phyloP scores from a whole-genome alignment of 2,888 invertebrate genomes.

The Acleris sparsana region DNA sequence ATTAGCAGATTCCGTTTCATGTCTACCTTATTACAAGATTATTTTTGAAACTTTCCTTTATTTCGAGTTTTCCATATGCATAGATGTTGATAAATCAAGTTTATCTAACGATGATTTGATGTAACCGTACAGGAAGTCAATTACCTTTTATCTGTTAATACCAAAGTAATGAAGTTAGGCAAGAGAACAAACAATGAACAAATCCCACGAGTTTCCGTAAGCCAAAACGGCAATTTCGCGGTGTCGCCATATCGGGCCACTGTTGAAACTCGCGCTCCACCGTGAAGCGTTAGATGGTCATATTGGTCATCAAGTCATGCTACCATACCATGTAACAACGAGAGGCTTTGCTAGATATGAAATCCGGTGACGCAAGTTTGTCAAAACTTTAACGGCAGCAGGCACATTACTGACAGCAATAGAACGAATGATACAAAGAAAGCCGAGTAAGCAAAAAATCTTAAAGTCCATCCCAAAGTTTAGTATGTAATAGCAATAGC shows the following conservation, averaged over 20 bases:
- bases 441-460: not conserved
- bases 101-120: constrained; percentile 16
- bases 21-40: too few species aligned
- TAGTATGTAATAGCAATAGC: constrained; percentile 14
- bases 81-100: not conserved
- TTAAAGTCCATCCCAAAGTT: constrained; percentile 1
- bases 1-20: too few species aligned
- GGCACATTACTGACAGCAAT: constrained; percentile 13
- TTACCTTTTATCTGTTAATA: constrained; percentile 14
- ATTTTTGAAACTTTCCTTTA: too few species aligned
- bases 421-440: constrained; percentile 39
- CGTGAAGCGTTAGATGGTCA: constrained; percentile 25
- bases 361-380: constrained; percentile 4
- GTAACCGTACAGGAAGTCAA: constrained; percentile 10
- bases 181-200: constrained; percentile 37
- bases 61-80: too few species aligned
- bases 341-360: too few species aligned
- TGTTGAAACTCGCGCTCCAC: constrained; percentile 38
- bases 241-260: constrained; percentile 43
- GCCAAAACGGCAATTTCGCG: constrained; percentile 45
- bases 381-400: constrained; percentile 15
- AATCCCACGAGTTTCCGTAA: constrained; percentile 53
- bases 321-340: constrained; percentile 26
- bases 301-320: constrained; percentile 23
- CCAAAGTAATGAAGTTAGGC: constrained; percentile 19